Evolutionary conservation across 2,113 vertebrate species (phyloP), one percentile per base, ranked within the genome.

Genomic region (Brachirus orientalis): DNA sequence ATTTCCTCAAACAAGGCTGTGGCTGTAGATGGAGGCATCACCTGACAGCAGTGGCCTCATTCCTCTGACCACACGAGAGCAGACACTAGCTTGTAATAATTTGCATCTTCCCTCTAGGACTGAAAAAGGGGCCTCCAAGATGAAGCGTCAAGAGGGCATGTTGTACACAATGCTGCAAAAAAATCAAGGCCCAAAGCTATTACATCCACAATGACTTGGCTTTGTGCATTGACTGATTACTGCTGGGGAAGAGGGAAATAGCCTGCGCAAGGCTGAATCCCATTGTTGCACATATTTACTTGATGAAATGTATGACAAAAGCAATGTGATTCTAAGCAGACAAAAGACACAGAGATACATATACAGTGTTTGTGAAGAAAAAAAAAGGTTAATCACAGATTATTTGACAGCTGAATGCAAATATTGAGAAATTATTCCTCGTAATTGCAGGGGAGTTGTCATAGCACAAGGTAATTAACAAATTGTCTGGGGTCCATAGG

Each of bases 211-310:
- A 72, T 76, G 72, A 59, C 79, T 82, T 47, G 68, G 68, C 84
- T 76, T 83, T 87, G 82, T 83, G 72, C 16, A 8, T 44, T 80
- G 75, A 86, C 64, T 88, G 84, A 88, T 87, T 82, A 85, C 68
- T 57, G 43, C 35, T 58, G 75, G 64, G 66, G 63, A 35, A 70
- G 68, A 52, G 77, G 72, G 69, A 80, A 84, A 83, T 52, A 52
- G 75, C 51, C 44, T 35, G 52, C 66, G 51, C 73, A 36, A 47
- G 57, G 56, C 66, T 11, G 11, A 83, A 73, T 78, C 48, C 63
- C 78, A 56, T 36, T 55, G 56, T 77, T 67, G 79, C 45, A 67
- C 55, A 58, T 83, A 75, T 88, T 83, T 83, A 72, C 58, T 75
- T 36, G 48, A 33, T 58, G 38, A 71, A 67, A 80, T 75, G 11